phyloP scores from a whole-genome alignment of 2,797 vertebrate genomes.

The Sebastes hubbsi region DNA sequence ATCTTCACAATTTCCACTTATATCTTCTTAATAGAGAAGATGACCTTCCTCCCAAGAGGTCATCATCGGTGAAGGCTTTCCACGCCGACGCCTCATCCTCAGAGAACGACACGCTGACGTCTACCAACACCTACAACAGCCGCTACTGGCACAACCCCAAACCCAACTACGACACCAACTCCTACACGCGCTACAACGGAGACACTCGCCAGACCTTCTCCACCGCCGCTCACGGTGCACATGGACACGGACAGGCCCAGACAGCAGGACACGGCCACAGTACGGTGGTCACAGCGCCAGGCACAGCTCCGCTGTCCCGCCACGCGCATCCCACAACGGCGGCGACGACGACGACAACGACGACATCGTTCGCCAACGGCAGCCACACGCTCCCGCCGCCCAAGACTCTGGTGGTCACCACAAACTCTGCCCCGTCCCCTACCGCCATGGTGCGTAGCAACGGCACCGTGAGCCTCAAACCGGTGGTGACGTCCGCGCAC shows the following conservation, averaged over 20 bases:
- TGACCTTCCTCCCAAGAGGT: slow-evolving; percentile 94
- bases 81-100: slow-evolving; percentile 94
- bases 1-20: neutral
- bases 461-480: slow-evolving; percentile 88
- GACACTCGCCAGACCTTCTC: slow-evolving; percentile 90
- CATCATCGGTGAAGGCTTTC: slow-evolving; percentile 90
- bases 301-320: slow-evolving; percentile 74
- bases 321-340: slow-evolving; percentile 58
- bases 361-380: slow-evolving; percentile 88
- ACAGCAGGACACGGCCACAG: slow-evolving; percentile 61
- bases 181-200: slow-evolving; percentile 90
- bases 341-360: slow-evolving; percentile 9
- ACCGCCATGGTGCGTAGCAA: slow-evolving; percentile 88
- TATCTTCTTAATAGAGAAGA: slow-evolving; percentile 88
- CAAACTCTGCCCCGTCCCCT: slow-evolving; percentile 90
- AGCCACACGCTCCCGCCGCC: slow-evolving; percentile 87
- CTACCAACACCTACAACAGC: slow-evolving; percentile 97
- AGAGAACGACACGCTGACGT: slow-evolving; percentile 95
- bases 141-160: slow-evolving; percentile 96
- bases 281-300: slow-evolving; percentile 76
- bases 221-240: slow-evolving; percentile 61
- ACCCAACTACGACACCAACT: slow-evolving; percentile 87
- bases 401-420: slow-evolving; percentile 96
- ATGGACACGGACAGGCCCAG: slow-evolving; percentile 71
- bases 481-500: slow-evolving; percentile 80